These are phyloP conservation scores for Heliconius cydno DNA, from an alignment of 2,888 invertebrate species.

Conservation along the genomic window DNA sequence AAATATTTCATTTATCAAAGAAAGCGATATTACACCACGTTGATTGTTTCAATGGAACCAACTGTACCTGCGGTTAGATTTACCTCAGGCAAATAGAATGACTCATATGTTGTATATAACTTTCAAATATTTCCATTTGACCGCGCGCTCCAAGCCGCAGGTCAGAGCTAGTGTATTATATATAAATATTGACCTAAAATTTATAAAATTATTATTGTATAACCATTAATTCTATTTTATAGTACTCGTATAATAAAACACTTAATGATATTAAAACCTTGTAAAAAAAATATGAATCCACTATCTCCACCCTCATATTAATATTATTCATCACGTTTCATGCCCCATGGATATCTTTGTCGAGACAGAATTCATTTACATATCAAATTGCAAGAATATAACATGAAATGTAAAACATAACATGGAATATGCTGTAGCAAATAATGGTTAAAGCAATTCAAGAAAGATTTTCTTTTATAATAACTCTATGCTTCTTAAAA, in stretches of 20 bases:
- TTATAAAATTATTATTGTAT: too few species aligned
- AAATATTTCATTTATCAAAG: too few species aligned
- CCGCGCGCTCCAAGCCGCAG: too few species aligned
- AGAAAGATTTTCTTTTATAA: neutral
- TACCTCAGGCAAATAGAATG: too few species aligned
- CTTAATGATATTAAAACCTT: neutral
- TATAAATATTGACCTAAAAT: too few species aligned
- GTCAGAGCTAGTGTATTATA: too few species aligned
- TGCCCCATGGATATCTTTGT: conserved; percentile 14
- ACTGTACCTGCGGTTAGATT: too few species aligned
- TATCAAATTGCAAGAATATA: conserved; percentile 13
- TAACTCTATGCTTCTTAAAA: neutral
- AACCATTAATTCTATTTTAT: neutral
- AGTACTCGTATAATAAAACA: neutral
- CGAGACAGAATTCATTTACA: conserved; percentile 9
- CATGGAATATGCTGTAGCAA: neutral
- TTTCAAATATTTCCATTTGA: too few species aligned
- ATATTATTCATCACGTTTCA: conserved; percentile 1
- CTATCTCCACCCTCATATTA: neutral
- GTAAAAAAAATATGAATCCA: neutral
- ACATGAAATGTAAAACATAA: conserved; percentile 12
- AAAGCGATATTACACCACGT: too few species aligned
- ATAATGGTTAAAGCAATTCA: neutral
- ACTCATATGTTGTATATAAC: too few species aligned
- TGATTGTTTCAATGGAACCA: too few species aligned